Conservation (phyloP, 2,888 invertebrate genomes). For the Drosophila imparisetae region DNA sequence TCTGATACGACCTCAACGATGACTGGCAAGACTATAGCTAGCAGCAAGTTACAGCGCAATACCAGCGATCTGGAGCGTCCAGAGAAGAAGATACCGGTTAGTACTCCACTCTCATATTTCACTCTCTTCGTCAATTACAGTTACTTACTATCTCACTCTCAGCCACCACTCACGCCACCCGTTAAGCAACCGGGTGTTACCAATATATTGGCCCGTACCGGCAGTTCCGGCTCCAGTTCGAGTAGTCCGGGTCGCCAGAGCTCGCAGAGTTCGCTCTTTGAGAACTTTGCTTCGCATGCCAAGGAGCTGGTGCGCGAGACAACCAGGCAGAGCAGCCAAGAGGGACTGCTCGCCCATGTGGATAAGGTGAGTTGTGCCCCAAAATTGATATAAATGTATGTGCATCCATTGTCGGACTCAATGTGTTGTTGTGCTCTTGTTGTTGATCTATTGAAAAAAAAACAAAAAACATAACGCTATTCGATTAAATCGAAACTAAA, state of each 20-base stretch:
- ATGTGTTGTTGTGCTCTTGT: constrained; percentile 73
- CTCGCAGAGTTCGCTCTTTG: constrained; percentile 93
- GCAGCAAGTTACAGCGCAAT: constrained; percentile 84
- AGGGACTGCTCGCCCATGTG: constrained; percentile 94
- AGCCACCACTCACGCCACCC: constrained; percentile 75
- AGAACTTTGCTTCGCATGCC: constrained; percentile 94
- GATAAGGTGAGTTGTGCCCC: constrained; percentile 90
- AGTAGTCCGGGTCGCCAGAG: constrained; percentile 87
- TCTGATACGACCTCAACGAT: constrained; percentile 92
- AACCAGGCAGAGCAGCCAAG: constrained; percentile 94
- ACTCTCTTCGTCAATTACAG: neutral
- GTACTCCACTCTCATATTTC: constrained; percentile 8
- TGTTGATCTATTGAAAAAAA: constrained; percentile 20
- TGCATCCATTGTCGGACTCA: constrained; percentile 45
- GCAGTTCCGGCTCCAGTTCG: constrained; percentile 88
- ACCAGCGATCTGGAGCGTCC: constrained; percentile 72
- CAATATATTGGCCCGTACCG: constrained; percentile 88
- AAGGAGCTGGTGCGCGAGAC: constrained; percentile 95
- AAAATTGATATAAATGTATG: neutral
- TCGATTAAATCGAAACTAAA: constrained; percentile 4
- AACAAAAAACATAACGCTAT: neutral
- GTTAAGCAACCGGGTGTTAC: constrained; percentile 80
- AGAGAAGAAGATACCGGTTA: constrained; percentile 81
- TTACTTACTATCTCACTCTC: neutral
- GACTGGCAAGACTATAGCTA: constrained; percentile 90